Percentiles rank a stretch among this genome's conserved stretches.
phyloP scores from a whole-genome alignment of 2,797 vertebrate genomes.

The Trichosurus vulpecula region DNA sequence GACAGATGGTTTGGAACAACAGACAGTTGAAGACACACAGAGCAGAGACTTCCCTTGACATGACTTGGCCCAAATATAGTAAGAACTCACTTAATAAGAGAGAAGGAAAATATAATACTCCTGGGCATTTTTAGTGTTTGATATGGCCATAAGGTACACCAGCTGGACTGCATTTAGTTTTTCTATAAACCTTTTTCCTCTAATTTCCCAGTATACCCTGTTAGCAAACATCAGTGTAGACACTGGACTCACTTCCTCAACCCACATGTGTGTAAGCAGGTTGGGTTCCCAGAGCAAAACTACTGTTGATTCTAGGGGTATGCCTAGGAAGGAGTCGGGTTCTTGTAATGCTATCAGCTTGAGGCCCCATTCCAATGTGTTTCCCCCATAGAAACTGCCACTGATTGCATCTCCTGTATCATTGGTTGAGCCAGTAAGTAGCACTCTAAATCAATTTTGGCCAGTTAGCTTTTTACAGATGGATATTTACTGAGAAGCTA shows the following conservation, averaged over 20 bases:
- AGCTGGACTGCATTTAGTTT: fast-evolving
- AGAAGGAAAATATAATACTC: background rate
- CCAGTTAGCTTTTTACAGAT: background rate
- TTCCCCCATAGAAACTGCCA: background rate
- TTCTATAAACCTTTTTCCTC: no score
- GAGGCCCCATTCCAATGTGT: background rate
- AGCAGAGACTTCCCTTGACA: background rate
- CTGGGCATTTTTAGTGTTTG: background rate
- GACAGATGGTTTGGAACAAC: conserved; percentile 67
- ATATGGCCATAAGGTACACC: background rate
- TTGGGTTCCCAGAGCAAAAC: background rate
- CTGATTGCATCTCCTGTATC: background rate
- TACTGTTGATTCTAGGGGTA: background rate
- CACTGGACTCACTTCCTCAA: background rate
- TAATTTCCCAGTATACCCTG: background rate
- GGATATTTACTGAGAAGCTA: background rate
- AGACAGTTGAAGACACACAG: fast-evolving
- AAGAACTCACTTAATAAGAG: background rate
- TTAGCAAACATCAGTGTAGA: background rate
- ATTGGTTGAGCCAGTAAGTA: background rate
- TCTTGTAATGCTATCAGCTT: background rate
- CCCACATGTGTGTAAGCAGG: background rate
- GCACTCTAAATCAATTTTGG: background rate
- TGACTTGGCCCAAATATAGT: background rate
- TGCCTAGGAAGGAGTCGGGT: background rate